These are phyloP conservation scores for Ridgeia piscesae DNA, from an alignment of 1,140 invertebrate species.

Conservation along the genomic window DNA sequence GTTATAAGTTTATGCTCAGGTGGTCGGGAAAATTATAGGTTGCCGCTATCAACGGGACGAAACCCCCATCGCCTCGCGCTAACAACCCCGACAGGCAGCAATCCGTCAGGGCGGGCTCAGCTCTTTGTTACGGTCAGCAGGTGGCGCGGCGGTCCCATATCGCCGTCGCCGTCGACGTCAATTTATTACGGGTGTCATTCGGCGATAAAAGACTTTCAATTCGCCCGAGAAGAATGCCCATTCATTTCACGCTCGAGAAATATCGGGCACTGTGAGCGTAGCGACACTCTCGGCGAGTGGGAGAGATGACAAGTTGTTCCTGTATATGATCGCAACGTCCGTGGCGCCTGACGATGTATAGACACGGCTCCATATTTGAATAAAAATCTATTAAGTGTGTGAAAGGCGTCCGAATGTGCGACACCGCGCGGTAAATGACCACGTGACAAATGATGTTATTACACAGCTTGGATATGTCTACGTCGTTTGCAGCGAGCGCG, in stretches of 20 bases:
- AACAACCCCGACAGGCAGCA: neutral
- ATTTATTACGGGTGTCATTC: neutral
- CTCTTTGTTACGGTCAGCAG: neutral
- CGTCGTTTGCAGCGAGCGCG: too few relatives aligned
- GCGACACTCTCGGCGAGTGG: neutral
- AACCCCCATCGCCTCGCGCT: neutral
- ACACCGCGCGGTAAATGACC: neutral
- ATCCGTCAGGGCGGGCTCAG: neutral
- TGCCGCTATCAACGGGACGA: neutral
- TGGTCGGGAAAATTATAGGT: constrained; percentile 5
- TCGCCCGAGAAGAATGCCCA: neutral
- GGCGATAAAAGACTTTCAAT: neutral
- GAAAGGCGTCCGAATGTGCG: neutral
- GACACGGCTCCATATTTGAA: neutral
- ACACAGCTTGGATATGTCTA: too few relatives aligned
- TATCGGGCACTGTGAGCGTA: neutral
- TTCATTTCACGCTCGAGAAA: neutral
- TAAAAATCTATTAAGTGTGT: neutral
- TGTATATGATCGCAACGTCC: neutral
- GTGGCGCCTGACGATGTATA: neutral
- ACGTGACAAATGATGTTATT: neutral
- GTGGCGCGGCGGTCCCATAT: neutral
- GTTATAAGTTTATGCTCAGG: neutral
- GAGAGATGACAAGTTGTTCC: neutral
- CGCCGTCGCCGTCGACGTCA: neutral